Conservation (phyloP, 2,888 invertebrate species). For the Hypolimnas misippus region DNA sequence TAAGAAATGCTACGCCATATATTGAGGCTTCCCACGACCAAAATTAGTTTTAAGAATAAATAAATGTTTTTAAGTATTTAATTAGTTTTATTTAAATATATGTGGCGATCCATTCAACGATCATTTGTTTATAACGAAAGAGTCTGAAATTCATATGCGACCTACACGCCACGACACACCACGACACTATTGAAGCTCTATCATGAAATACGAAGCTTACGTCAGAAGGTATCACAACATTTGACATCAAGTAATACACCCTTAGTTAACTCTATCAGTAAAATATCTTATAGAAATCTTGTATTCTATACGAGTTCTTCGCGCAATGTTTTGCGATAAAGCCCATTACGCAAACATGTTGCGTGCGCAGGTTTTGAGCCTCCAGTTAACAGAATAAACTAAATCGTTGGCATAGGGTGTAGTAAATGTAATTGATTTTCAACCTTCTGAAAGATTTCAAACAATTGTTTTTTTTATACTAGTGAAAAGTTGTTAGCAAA, state of each 20-base stretch:
- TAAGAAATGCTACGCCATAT: neutral
- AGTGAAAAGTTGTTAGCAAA: no score
- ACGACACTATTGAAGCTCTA: no score
- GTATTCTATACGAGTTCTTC: conserved; percentile 27
- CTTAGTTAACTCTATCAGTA: neutral
- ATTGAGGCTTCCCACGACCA: conserved; percentile 40
- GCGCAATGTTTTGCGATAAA: conserved; percentile 17
- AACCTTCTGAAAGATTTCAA: no score
- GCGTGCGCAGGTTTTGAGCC: neutral
- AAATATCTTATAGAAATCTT: conserved; percentile 7
- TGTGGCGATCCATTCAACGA: neutral
- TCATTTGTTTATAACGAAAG: no score
- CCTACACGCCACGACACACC: no score
- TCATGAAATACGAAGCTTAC: no score
- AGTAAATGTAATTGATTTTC: no score
- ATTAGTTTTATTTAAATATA: conserved; percentile 20
- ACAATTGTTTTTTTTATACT: no score
- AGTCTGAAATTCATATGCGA: no score
- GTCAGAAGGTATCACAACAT: neutral
- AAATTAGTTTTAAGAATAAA: conserved; percentile 41
- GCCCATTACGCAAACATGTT: conserved; percentile 6
- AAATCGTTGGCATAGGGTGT: neutral
- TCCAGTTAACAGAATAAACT: neutral
- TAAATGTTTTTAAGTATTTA: conserved; percentile 18
- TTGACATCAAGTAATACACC: neutral